These are phyloP conservation scores for Embiotoca jacksoni DNA, from an alignment of 2,113 vertebrate genomes.

Conservation along the genomic window DNA sequence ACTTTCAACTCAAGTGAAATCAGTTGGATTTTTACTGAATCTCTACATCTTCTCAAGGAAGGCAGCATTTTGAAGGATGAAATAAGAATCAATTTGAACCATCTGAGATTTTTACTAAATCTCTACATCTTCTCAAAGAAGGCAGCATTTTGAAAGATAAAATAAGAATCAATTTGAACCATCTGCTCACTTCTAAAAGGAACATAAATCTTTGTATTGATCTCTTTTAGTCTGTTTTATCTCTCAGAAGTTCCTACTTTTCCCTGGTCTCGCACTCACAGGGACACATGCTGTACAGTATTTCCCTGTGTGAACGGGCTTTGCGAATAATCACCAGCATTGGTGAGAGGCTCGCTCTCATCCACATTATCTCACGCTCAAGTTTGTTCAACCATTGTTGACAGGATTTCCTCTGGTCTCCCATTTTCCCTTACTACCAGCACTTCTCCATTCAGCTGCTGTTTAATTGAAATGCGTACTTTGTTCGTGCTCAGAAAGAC, in stretches of 20 bases:
- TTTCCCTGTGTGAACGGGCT: slow-evolving; percentile 53
- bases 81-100: neutral
- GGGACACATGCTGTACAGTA: slow-evolving; percentile 17
- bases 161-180: neutral
- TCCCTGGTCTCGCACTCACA: neutral
- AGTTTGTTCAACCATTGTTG: slow-evolving; percentile 75
- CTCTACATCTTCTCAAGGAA: neutral
- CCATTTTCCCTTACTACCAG: slow-evolving; percentile 32
- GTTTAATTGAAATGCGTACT: slow-evolving; percentile 18
- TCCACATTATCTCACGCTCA: slow-evolving; percentile 66
- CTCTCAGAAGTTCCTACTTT: neutral
- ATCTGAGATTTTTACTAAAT: neutral
- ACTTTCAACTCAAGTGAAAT: neutral
- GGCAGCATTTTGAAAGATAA: neutral
- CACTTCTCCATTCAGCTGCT: slow-evolving; percentile 37
- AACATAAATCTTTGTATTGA: neutral
- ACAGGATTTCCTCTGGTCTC: slow-evolving; percentile 78
- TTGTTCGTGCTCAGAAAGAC: neutral
- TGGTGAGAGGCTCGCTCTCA: slow-evolving; percentile 45
- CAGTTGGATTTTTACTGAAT: slow-evolving; percentile 1
- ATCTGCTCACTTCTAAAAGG: neutral
- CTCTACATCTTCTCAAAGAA: neutral
- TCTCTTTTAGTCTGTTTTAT: slow-evolving; percentile 6
- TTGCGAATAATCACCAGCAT: slow-evolving; percentile 56
- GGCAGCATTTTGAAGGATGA: neutral